Evolutionary conservation across 2,113 vertebrate species (phyloP).

Genomic region (Turnix velox): DNA sequence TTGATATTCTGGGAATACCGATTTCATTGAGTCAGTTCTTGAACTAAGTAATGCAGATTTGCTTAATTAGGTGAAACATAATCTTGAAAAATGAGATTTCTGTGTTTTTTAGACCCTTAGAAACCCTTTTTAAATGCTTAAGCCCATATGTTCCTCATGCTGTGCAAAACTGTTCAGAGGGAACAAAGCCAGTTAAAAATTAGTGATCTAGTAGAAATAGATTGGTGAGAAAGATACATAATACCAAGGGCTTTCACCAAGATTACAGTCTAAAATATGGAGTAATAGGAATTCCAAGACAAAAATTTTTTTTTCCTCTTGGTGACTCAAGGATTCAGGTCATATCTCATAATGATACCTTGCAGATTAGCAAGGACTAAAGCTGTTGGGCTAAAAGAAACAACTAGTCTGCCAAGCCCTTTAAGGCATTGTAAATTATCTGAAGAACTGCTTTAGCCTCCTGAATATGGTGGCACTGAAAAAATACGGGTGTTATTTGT

Average conservation of each 20-base stretch:
- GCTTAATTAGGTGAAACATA: constrained; percentile 20
- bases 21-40: neutral
- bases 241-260: neutral
- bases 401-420: neutral
- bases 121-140: neutral
- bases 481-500: neutral
- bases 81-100: neutral
- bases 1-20: neutral
- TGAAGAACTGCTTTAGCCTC: neutral
- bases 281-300: neutral
- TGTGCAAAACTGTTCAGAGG: neutral
- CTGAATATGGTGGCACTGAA: neutral
- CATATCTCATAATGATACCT: neutral
- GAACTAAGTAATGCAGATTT: neutral
- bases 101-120: neutral
- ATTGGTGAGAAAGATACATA: neutral
- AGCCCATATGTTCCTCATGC: neutral
- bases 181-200: constrained; percentile 4
- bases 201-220: neutral
- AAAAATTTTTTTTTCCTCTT: neutral
- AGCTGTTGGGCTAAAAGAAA: neutral
- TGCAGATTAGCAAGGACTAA: neutral
- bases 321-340: neutral
- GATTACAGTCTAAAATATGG: neutral
- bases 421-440: neutral